These are phyloP conservation scores for Apamea epomidion DNA, from an alignment of 2,888 invertebrate genomes.

Conservation along the genomic window DNA sequence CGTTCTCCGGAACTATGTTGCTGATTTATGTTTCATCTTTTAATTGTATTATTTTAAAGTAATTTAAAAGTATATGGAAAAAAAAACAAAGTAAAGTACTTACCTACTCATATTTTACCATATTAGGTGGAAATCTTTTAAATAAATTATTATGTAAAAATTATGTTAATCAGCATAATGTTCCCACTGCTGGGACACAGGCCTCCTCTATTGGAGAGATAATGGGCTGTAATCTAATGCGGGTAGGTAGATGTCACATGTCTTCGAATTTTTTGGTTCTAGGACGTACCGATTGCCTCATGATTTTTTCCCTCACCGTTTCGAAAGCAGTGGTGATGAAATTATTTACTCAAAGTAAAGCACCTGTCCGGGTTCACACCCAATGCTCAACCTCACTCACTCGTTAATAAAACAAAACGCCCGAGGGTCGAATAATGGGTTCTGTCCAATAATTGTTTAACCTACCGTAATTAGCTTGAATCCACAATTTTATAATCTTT, in stretches of 20 bases:
- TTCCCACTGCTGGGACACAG: too few species aligned
- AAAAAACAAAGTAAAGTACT: background rate
- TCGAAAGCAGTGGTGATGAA: too few species aligned
- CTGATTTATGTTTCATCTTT: background rate
- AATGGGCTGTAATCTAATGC: too few species aligned
- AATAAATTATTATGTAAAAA: slow-evolving; percentile 16
- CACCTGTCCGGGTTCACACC: background rate
- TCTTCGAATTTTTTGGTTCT: too few species aligned
- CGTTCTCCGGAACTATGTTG: background rate
- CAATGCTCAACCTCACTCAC: slow-evolving; percentile 5
- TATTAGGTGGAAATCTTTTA: background rate
- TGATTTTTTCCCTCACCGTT: too few species aligned
- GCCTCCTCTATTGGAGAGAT: too few species aligned
- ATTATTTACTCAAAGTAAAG: background rate
- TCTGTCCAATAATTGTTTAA: slow-evolving; percentile 43
- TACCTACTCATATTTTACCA: too few species aligned
- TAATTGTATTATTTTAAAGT: background rate
- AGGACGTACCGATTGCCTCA: too few species aligned
- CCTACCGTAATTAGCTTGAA: slow-evolving; percentile 42
- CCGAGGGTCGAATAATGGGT: slow-evolving; percentile 21
- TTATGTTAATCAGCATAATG: too few species aligned
- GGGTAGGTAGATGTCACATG: too few species aligned
- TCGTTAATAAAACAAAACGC: slow-evolving; percentile 33
- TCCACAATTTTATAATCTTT: slow-evolving; percentile 30
- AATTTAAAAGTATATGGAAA: background rate